Base-by-base conservation (phyloP, 2,888 invertebrate genomes). In the Galeopsomyia nigrocyanea region DNA sequence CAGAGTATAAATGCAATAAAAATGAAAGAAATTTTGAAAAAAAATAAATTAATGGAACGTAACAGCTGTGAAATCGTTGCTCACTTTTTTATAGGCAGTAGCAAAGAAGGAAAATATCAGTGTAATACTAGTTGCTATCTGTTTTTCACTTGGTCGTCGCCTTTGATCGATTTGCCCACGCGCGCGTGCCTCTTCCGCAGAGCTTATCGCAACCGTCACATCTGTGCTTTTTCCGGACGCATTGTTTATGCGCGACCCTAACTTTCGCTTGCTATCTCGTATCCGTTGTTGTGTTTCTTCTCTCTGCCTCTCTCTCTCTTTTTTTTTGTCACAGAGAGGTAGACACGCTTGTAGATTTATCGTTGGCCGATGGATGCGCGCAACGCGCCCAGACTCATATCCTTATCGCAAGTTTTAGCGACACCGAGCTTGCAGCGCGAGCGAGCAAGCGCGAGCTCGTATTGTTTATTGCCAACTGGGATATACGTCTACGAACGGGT, bases 241-340 rank as follows among this genome's bases (percentile, higher is more conserved):
- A 67, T 63, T 72, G 50, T 67, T 63, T 67, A 62, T 67, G 39
- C n/a, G 61, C 26, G n/a, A 26, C 57, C 19, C 31, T 55, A 73
- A 64, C 68, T 64, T 73, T 58, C 26, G 51, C 50, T 17, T 26
- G 6, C 58, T 69, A 22, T 58, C 57, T 69, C 31, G 26, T 31
- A 7, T 49, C 50, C 39, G 19, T 58, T 39, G 21, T 17, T 39
- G 53, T 39, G 53, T 68, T 68, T 68, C 22, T 61, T 47, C 55
- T 49, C 16, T 16, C 47, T 17, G n/a, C 22, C 47, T 16, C 21
- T 46, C 46, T 55, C 17, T 26, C 17, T 55, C 46, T 39, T 68
- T 58, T 68, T 51, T 46, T 49, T 50, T 6, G 16, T 26, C 7
- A 14, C 1, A 6, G 39, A 13, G 22, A 13, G 17, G 9, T 10